Percentiles rank a stretch among this genome's conserved stretches.
Evolutionary conservation across 2,888 invertebrate genomes (phyloP).

Genomic region (Leucania comma): DNA sequence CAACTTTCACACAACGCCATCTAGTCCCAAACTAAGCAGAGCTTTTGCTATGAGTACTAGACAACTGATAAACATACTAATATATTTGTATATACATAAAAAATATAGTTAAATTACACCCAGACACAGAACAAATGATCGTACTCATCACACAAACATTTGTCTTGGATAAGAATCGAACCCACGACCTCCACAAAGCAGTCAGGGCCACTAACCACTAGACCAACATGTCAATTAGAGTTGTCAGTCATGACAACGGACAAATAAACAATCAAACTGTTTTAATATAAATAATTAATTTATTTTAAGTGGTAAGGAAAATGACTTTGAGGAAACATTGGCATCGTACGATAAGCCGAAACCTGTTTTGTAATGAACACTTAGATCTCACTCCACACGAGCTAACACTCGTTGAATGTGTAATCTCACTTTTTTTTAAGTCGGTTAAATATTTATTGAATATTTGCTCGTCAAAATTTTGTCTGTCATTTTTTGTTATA

Average conservation of each 20-base stretch:
- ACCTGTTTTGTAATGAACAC: constrained; percentile 16
- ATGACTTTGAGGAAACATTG: constrained; percentile 15
- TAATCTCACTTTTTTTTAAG: not conserved
- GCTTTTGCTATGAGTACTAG: no score
- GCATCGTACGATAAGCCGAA: not conserved
- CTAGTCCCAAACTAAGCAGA: no score
- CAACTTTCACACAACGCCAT: no score
- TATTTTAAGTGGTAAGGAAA: not conserved
- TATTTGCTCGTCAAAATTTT: not conserved
- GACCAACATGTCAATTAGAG: not conserved
- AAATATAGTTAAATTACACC: no score
- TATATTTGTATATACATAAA: no score
- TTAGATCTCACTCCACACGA: no score
- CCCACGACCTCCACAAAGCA: no score
- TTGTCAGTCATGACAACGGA: not conserved
- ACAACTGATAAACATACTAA: no score
- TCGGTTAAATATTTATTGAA: not conserved
- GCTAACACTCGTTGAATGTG: not conserved
- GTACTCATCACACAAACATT: no score
- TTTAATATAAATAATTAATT: not conserved
- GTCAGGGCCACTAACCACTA: no score
- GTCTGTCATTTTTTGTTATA: not conserved
- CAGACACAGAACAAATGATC: no score
- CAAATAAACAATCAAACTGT: constrained; percentile 11
- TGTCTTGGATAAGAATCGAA: no score